phyloP scores from a whole-genome alignment of 2,888 invertebrate species.

The Pinctada fucata region DNA sequence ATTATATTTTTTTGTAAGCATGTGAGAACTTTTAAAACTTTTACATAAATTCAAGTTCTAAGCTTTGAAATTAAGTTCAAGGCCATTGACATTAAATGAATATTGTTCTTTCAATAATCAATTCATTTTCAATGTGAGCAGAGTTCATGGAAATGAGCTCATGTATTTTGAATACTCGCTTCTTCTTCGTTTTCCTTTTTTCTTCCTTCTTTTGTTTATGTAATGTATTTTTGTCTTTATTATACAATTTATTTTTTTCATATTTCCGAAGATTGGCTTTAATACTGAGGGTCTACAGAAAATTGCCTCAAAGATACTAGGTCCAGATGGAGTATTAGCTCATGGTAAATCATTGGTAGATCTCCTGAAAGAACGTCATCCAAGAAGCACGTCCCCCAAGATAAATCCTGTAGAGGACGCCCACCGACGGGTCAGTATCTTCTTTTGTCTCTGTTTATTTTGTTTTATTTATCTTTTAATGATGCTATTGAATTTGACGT shows the following conservation, averaged over 20 bases:
- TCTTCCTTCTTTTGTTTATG: not conserved
- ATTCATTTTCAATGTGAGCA: too few relatives aligned
- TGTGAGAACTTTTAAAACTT: too few relatives aligned
- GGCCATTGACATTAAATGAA: not conserved
- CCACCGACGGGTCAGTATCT: constrained; percentile 6
- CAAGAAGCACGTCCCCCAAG: not conserved
- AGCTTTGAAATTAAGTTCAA: not conserved
- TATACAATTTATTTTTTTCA: not conserved
- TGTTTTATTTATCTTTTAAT: not conserved
- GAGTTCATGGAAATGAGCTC: too few relatives aligned
- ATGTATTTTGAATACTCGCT: too few relatives aligned
- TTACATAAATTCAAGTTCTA: too few relatives aligned
- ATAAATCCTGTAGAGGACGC: not conserved
- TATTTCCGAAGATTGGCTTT: constrained; percentile 45
- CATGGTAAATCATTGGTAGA: constrained; percentile 26
- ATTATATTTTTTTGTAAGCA: too few relatives aligned
- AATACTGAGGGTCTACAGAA: constrained; percentile 49
- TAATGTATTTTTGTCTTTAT: not conserved
- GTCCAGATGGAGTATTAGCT: constrained; percentile 31
- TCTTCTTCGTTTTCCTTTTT: too few relatives aligned
- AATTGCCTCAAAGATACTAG: constrained; percentile 42
- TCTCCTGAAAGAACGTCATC: constrained; percentile 9
- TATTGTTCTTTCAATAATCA: too few relatives aligned
- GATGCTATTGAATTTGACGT: too few relatives aligned
- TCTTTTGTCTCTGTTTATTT: not conserved